Base-by-base conservation (phyloP, 2,113 vertebrate species). In the Otocyon megalotis region DNA sequence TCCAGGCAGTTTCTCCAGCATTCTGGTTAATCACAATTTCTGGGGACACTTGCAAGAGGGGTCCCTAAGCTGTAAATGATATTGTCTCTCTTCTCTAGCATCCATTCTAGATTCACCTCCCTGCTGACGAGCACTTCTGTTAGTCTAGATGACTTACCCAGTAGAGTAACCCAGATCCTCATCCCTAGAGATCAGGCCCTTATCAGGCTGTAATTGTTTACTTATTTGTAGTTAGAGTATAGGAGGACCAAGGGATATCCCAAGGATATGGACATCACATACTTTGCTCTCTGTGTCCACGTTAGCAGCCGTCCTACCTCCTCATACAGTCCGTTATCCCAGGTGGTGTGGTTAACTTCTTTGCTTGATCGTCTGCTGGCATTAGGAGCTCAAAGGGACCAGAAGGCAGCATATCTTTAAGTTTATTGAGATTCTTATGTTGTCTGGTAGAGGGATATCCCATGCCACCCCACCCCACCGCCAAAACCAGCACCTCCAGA, bases 371-470 rank as follows among this genome's bases (percentile, higher is more conserved):
- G 35, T 84, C 19, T 81, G 53, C 65, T 50, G 35, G 30, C 69
- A 83, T 91, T 60, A 74, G 58, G 32, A 87, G 37, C 56, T 80
- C 58, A 35, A 67, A 81, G 72, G 69, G 76, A 88, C 77, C 32
- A 83, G 53, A 79, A 56, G 84, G 32, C 35, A 85, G 60, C 50
- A 14, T 24, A 86, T 72, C 32, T 95, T 93, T 79, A 85, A 80
- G 35, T 72, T 90, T 89, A 84, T 2, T 80, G 35, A 97, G 62
- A 97, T 86, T 95, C 77, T 84, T 95, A 54, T 1, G 48, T 24
- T 65, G 53, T 81, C 35, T 67, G 19, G 22, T 65, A 14, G 63
- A 74, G 86, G 32, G 30, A 72, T 14, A 63, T 35, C 71, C 35
- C 6, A 30, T 43, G 7, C 26, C 26, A 76, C 37, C 22, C 37